phyloP scores from a whole-genome alignment of 2,888 invertebrate genomes.

The Abrostola triplasia region DNA sequence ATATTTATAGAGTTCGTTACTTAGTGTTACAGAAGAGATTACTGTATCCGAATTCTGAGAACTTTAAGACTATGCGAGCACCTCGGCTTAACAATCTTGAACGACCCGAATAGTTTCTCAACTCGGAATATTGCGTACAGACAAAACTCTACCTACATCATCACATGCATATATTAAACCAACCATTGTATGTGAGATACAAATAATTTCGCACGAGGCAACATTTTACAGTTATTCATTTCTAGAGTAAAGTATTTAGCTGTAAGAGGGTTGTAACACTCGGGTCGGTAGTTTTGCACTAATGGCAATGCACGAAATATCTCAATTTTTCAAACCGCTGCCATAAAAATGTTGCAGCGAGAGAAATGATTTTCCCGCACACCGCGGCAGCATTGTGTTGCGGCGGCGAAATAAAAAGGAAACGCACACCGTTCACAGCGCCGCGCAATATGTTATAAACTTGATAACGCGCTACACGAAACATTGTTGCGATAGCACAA shows the following conservation, averaged over 20 bases:
- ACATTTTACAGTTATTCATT: constrained; percentile 21
- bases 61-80: constrained; percentile 39
- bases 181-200: not conserved
- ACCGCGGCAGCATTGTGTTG: constrained; percentile 34
- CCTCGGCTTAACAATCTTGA: constrained; percentile 41
- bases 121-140: constrained; percentile 21
- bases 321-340: constrained; percentile 28
- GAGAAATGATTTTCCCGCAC: constrained; percentile 37
- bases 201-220: constrained; percentile 4
- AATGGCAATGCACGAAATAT: constrained; percentile 36
- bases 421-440: constrained; percentile 36
- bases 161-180: too few species aligned
- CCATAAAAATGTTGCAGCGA: constrained; percentile 28
- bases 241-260: constrained; percentile 6
- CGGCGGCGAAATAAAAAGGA: constrained; percentile 39
- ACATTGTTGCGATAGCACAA: constrained; percentile 40
- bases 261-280: constrained; percentile 9
- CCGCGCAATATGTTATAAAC: constrained; percentile 48
- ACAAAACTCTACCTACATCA: constrained; percentile 6
- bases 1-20: constrained; percentile 1
- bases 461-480: constrained; percentile 40
- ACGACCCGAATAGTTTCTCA: constrained; percentile 41
- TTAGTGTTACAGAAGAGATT: constrained; percentile 30
- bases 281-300: constrained; percentile 11
- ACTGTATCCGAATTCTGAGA: constrained; percentile 34